phyloP scores from a whole-genome alignment of 2,113 vertebrate genomes.

The Gnathonemus echidnorhynchus region DNA sequence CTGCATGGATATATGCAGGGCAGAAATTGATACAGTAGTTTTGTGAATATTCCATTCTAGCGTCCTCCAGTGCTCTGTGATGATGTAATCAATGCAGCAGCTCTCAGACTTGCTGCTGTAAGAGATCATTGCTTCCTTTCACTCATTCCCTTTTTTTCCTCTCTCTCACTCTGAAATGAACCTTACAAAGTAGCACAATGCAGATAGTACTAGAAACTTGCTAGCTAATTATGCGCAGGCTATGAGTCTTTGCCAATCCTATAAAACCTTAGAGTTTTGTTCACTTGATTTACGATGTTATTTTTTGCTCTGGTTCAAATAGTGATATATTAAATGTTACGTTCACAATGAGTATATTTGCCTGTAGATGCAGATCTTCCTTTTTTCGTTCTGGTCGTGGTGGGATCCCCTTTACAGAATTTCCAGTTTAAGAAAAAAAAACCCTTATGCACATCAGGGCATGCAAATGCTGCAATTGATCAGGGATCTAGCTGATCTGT shows the following conservation, averaged over 20 bases:
- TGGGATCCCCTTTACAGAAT: neutral
- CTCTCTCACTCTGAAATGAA: conserved; percentile 2
- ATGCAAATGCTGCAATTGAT: neutral
- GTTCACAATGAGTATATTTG: neutral
- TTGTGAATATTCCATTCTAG: neutral
- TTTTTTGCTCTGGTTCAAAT: neutral
- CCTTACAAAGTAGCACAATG: neutral
- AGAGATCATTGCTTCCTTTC: neutral
- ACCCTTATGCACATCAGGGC: neutral
- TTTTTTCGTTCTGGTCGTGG: neutral
- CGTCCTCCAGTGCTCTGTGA: neutral
- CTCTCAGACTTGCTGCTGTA: conserved; percentile 13
- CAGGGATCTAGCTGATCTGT: neutral
- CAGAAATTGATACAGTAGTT: neutral
- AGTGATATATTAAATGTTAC: neutral
- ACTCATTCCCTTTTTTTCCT: neutral
- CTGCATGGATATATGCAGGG: neutral
- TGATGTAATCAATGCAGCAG: conserved; percentile 27
- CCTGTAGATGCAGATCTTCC: neutral
- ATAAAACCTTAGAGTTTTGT: neutral
- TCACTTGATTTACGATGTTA: neutral
- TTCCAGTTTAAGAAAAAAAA: neutral
- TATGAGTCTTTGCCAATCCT: neutral
- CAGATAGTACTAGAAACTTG: neutral
- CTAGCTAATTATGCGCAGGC: neutral